A percentile compares a stretch with the other conserved stretches of the same genome.
These are phyloP conservation scores for Eupeodes luniger DNA, from an alignment of 2,888 invertebrate genomes.

Conservation along the genomic window DNA sequence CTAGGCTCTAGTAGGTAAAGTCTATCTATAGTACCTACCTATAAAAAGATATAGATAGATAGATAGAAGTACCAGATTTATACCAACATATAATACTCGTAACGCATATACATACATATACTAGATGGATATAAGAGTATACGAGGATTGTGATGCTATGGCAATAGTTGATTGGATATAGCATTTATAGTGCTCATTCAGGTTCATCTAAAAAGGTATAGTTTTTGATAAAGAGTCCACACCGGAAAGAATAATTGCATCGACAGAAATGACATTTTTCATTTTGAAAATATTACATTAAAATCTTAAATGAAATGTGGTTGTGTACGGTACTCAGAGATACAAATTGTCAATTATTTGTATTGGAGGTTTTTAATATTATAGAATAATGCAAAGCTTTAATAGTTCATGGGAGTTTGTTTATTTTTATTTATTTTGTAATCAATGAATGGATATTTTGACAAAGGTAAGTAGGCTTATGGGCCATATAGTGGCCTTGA, in stretches of 20 bases:
- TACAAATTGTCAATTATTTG: no score
- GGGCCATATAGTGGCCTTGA: no score
- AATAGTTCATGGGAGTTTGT: no score
- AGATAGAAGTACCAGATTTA: no score
- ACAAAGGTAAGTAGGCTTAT: no score
- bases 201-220: neutral
- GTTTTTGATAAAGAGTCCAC: neutral
- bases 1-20: neutral
- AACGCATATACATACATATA: neutral
- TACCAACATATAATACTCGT: neutral
- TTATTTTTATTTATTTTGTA: no score
- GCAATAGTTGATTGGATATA: conserved; percentile 19
- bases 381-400: no score
- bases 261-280: conserved; percentile 9
- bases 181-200: conserved; percentile 24
- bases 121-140: neutral
- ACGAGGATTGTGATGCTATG: neutral
- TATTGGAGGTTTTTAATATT: no score
- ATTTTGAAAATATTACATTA: conserved; percentile 21
- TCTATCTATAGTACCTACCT: neutral
- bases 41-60: neutral
- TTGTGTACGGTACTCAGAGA: neutral
- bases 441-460: no score
- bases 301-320: conserved; percentile 1
- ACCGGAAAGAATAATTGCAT: neutral